A percentile compares a stretch with the other conserved stretches of the same genome.
Conservation (phyloP, 2,113 vertebrate species). For the Coptodon bakossiorum region DNA sequence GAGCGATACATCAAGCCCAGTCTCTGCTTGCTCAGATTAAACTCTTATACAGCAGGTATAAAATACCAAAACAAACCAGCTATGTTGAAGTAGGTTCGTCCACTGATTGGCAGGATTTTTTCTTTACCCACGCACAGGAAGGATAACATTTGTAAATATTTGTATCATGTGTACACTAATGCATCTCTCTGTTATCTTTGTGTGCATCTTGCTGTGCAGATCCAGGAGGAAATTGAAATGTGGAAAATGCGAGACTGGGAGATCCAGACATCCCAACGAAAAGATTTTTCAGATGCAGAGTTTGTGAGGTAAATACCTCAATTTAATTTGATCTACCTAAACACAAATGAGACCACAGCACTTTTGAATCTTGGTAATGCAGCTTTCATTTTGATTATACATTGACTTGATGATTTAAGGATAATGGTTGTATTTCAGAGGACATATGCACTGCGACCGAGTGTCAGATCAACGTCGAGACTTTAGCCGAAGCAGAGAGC, state of each 20-base stretch:
- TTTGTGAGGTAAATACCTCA: conserved; percentile 27
- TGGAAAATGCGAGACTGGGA: conserved; percentile 93
- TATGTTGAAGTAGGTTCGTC: not conserved
- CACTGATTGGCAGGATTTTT: not conserved
- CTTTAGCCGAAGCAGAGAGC: conserved; percentile 60
- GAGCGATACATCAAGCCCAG: not conserved
- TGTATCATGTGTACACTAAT: not conserved
- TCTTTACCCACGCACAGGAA: not conserved
- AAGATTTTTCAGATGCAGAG: conserved; percentile 53
- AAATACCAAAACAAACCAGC: not conserved
- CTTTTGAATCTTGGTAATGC: not conserved
- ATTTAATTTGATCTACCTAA: not conserved
- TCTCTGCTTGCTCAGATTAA: not conserved
- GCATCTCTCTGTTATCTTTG: not conserved
- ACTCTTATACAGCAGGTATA: not conserved
- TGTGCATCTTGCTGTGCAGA: conserved; percentile 64
- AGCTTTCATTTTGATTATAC: not conserved
- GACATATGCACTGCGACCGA: conserved; percentile 88
- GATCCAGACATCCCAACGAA: conserved; percentile 72
- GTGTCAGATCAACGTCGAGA: conserved; percentile 72
- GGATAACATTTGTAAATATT: not conserved
- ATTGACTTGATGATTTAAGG: not conserved
- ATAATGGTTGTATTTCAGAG: conserved; percentile 55
- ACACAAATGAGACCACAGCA: not conserved
- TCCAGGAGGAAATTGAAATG: conserved; percentile 96